A percentile compares a stretch with the other conserved stretches of the same genome.
These are phyloP conservation scores for Sebastes kiyomatsui DNA, from an alignment of 2,797 vertebrate genomes.

Conservation along the genomic window DNA sequence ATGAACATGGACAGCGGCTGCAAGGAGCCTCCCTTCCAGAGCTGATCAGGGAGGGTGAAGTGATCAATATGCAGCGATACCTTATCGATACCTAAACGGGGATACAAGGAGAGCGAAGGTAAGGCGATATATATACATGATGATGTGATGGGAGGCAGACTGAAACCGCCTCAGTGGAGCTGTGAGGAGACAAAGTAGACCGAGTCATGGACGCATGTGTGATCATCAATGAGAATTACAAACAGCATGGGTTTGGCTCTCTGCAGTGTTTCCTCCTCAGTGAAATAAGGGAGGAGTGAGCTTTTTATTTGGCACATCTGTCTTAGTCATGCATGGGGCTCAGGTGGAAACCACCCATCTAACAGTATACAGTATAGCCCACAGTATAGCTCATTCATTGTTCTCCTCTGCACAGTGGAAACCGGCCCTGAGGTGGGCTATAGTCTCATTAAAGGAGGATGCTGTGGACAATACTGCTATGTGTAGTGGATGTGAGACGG, in stretches of 20 bases:
- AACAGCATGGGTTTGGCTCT: constrained; percentile 29
- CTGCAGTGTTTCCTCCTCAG: not conserved
- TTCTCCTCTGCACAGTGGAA: constrained; percentile 70
- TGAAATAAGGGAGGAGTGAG: constrained; percentile 10
- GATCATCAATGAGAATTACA: constrained; percentile 47
- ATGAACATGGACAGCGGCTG: constrained; percentile 66
- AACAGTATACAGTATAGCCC: constrained; percentile 52
- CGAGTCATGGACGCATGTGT: constrained; percentile 31
- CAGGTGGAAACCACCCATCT: constrained; percentile 74
- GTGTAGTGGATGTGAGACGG: not conserved
- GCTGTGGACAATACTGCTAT: constrained; percentile 4
- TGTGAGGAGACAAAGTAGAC: constrained; percentile 69
- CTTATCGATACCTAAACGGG: constrained; percentile 43
- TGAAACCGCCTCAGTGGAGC: constrained; percentile 29
- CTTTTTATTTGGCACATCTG: constrained; percentile 46
- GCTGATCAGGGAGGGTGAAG: constrained; percentile 47
- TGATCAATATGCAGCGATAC: constrained; percentile 44
- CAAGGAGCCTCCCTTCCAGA: constrained; percentile 59
- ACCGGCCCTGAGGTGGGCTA: constrained; percentile 56
- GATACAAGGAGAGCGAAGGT: constrained; percentile 66
- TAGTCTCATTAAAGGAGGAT: constrained; percentile 21
- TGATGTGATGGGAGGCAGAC: constrained; percentile 35
- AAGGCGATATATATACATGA: constrained; percentile 21
- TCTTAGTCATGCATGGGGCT: constrained; percentile 15
- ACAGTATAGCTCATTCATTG: constrained; percentile 73